Percentiles rank a stretch among this genome's conserved stretches.
phyloP scores from a whole-genome alignment of 2,797 vertebrate species.

The Odontamblyopus rebecca region DNA sequence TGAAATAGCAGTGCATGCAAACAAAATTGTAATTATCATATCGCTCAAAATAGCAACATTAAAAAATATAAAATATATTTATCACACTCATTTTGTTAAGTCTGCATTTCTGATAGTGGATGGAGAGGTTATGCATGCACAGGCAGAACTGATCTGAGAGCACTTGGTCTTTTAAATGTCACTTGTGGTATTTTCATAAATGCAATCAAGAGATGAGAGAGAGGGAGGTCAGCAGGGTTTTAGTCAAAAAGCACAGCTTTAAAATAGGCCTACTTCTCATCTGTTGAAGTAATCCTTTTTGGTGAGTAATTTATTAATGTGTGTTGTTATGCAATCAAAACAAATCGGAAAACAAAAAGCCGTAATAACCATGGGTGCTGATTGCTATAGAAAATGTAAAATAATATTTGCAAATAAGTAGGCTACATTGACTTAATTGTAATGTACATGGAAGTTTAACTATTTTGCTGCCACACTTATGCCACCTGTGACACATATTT shows the following conservation, averaged over 20 bases:
- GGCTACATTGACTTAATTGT: neutral
- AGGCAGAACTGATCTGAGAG: conserved; percentile 16
- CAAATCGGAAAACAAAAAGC: neutral
- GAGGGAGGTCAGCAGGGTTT: conserved; percentile 14
- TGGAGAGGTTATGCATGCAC: conserved; percentile 39
- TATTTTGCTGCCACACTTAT: too few relatives aligned
- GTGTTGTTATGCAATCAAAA: neutral
- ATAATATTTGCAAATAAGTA: neutral
- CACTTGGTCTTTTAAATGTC: conserved; percentile 31
- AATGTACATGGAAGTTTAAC: neutral
- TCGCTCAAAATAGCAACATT: conserved; percentile 26
- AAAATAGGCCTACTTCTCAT: conserved; percentile 4
- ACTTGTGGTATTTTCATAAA: conserved; percentile 43
- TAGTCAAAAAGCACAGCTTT: conserved; percentile 9
- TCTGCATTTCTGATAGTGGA: conserved; percentile 37
- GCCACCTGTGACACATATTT: too few relatives aligned
- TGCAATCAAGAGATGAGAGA: conserved; percentile 22
- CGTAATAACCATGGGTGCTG: neutral
- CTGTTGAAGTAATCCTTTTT: conserved; percentile 16
- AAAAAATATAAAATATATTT: conserved; percentile 9
- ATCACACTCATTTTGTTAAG: conserved; percentile 39
- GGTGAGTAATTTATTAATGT: neutral
- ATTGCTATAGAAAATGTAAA: neutral
- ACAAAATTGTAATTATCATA: conserved; percentile 32
- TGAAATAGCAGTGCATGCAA: conserved; percentile 40